Conservation (phyloP, 1,140 invertebrate genomes). For the Bombus difficillimus region DNA sequence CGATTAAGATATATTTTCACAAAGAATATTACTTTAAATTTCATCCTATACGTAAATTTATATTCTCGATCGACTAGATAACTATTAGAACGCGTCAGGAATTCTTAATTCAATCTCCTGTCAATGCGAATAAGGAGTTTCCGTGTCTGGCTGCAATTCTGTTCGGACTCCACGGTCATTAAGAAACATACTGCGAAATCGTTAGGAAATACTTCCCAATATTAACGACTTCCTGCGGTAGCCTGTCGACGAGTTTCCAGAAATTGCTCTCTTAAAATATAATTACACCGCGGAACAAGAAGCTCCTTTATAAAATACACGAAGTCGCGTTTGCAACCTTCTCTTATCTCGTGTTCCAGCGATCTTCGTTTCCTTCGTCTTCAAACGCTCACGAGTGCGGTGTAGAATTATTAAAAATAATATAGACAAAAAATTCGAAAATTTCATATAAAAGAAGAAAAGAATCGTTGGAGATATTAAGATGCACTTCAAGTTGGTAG, state of each 20-base stretch:
- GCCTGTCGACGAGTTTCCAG: constrained; percentile 15
- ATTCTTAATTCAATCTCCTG: not conserved
- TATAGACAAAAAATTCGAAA: too few species aligned
- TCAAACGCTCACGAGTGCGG: not conserved
- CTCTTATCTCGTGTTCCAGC: not conserved
- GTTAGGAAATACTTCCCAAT: constrained; percentile 24
- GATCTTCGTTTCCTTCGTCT: not conserved
- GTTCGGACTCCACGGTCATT: constrained; percentile 1
- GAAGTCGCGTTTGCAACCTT: not conserved
- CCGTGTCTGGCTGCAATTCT: not conserved
- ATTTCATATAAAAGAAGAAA: too few species aligned
- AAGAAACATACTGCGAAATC: constrained; percentile 15
- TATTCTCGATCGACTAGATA: not conserved
- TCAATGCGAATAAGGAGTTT: not conserved
- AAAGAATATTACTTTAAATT: not conserved
- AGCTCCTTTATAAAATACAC: constrained; percentile 15
- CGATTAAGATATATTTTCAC: not conserved
- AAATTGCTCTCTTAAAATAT: constrained; percentile 32
- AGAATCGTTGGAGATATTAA: too few species aligned
- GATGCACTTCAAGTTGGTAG: too few species aligned
- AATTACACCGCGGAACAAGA: constrained; percentile 27
- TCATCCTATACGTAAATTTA: not conserved
- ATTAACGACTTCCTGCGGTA: constrained; percentile 29
- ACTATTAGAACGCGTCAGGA: not conserved
- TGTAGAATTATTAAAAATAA: too few species aligned